Percentiles rank a stretch among this genome's conserved stretches.
phyloP scores from a whole-genome alignment of 2,888 invertebrate genomes.

The Copidosoma aretas region DNA sequence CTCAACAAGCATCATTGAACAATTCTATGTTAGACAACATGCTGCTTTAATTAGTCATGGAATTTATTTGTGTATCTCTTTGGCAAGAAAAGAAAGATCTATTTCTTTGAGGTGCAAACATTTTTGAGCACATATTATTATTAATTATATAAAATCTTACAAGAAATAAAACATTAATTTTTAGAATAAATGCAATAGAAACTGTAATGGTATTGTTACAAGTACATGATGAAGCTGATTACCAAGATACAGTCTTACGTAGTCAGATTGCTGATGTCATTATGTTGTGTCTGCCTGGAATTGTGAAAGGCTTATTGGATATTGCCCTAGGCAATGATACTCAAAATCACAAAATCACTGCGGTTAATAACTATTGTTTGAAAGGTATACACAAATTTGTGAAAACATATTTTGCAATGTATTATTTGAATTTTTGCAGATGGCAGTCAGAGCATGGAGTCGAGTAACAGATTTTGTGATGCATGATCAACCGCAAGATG shows the following conservation, averaged over 20 bases:
- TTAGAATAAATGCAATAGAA: slow-evolving; percentile 66
- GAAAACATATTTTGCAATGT: slow-evolving; percentile 10
- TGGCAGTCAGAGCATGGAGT: slow-evolving; percentile 63
- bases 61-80: slow-evolving; percentile 70
- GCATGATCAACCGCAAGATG: slow-evolving; percentile 56
- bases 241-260: slow-evolving; percentile 65
- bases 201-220: slow-evolving; percentile 71
- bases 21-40: slow-evolving; percentile 67
- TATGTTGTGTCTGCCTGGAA: slow-evolving; percentile 71
- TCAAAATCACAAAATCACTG: slow-evolving; percentile 69
- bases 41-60: slow-evolving; percentile 71
- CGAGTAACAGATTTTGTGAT: slow-evolving; percentile 62
- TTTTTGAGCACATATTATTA: not conserved
- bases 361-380: slow-evolving; percentile 64
- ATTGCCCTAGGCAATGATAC: slow-evolving; percentile 67
- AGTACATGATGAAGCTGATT: slow-evolving; percentile 67
- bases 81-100: slow-evolving; percentile 73
- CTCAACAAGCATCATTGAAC: slow-evolving; percentile 64
- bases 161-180: slow-evolving; percentile 34
- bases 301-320: slow-evolving; percentile 68
- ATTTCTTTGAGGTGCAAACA: slow-evolving; percentile 67
- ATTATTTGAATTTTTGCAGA: slow-evolving; percentile 53
- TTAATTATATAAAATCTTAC: slow-evolving; percentile 12
- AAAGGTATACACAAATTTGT: not conserved
- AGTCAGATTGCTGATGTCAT: slow-evolving; percentile 67